Evolutionary conservation across 2,888 invertebrate species (phyloP).

Genomic region (Furcula furcula): DNA sequence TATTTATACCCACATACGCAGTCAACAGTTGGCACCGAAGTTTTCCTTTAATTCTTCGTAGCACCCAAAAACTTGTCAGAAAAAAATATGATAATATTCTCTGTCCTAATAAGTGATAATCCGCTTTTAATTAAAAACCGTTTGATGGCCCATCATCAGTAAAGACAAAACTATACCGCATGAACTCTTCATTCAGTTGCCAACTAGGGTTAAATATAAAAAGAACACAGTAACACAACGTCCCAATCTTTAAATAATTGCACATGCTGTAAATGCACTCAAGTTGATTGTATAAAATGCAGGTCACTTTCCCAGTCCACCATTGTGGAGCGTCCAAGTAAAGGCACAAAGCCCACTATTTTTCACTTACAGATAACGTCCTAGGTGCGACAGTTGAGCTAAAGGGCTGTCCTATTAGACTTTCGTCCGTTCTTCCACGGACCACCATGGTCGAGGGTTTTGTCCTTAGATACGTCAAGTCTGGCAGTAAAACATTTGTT

Average conservation of each 20-base stretch:
- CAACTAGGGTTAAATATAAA: no score
- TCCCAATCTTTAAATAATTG: background rate
- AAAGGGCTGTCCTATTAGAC: slow-evolving; percentile 73
- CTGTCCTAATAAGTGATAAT: no score
- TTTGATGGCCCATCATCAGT: no score
- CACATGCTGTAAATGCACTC: background rate
- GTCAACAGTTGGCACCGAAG: no score
- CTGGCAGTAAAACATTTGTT: slow-evolving; percentile 59
- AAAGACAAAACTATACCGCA: no score
- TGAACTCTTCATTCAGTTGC: no score
- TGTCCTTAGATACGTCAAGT: slow-evolving; percentile 62
- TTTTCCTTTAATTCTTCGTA: no score
- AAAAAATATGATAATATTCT: no score
- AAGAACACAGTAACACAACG: no score
- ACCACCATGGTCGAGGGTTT: slow-evolving; percentile 67
- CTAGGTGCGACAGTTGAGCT: slow-evolving; percentile 57
- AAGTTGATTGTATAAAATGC: slow-evolving; percentile 19
- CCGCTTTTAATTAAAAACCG: no score
- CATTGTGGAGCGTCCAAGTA: slow-evolving; percentile 38
- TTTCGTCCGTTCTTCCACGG: slow-evolving; percentile 52
- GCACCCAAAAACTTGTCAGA: no score
- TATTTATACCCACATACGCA: no score
- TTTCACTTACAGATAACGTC: slow-evolving; percentile 72
- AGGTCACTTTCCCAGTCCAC: slow-evolving; percentile 23
- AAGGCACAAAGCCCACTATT: slow-evolving; percentile 66